Evolutionary conservation across 2,888 invertebrate species (phyloP).

Genomic region (Drosophila buzzatii): DNA sequence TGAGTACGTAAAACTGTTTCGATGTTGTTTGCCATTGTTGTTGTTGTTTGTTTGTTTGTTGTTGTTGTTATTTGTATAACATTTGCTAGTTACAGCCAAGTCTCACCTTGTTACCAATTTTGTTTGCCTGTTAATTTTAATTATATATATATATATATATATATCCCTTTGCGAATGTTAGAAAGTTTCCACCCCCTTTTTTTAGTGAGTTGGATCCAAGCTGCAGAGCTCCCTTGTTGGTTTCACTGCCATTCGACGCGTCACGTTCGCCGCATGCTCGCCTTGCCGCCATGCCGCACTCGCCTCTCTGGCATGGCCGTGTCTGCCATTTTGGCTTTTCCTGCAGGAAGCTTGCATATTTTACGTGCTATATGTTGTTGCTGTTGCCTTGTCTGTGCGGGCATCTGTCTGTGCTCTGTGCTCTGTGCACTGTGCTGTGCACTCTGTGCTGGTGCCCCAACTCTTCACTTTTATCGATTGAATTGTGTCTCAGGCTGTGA

Average conservation of each 20-base stretch:
- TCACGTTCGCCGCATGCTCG: slow-evolving; percentile 46
- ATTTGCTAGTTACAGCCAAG: slow-evolving; percentile 11
- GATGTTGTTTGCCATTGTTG: background rate
- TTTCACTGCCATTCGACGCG: slow-evolving; percentile 54
- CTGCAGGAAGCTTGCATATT: slow-evolving; percentile 78
- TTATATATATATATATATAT: slow-evolving; percentile 1
- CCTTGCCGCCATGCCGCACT: slow-evolving; percentile 24
- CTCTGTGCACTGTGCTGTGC: slow-evolving; percentile 28
- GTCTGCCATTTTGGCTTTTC: slow-evolving; percentile 74
- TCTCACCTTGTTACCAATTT: slow-evolving; percentile 23
- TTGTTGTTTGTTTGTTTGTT: slow-evolving; percentile 1
- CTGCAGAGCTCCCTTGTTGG: slow-evolving; percentile 28
- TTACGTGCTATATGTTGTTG: slow-evolving; percentile 58
- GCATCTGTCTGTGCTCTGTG: slow-evolving; percentile 37
- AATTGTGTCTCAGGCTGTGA: slow-evolving; percentile 85
- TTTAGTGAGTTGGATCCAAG: slow-evolving; percentile 19
- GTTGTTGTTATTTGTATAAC: slow-evolving; percentile 40
- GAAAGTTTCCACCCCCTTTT: slow-evolving; percentile 54
- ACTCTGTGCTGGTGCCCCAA: slow-evolving; percentile 73
- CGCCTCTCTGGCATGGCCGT: slow-evolving; percentile 15
- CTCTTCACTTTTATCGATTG: slow-evolving; percentile 84
- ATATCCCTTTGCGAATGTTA: slow-evolving; percentile 19
- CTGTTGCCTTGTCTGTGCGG: slow-evolving; percentile 37
- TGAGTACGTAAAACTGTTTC: background rate
- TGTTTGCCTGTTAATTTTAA: slow-evolving; percentile 12